Percentiles rank a stretch among this genome's conserved stretches.
phyloP scores from a whole-genome alignment of 2,888 invertebrate genomes.

The Serrognathus titanus region DNA sequence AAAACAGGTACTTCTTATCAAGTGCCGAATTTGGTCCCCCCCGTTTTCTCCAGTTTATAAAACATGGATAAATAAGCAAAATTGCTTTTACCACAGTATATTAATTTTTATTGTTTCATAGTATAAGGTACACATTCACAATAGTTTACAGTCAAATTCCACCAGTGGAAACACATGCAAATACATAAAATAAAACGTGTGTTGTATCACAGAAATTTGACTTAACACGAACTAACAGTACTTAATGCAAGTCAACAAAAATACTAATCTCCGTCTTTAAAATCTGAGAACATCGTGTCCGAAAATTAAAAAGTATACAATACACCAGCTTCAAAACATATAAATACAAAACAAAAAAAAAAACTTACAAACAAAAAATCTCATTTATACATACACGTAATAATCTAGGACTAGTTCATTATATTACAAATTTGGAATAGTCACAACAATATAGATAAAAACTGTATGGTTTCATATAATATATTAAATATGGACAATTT shows the following conservation, averaged over 20 bases:
- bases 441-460: constrained; percentile 17
- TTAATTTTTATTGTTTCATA: constrained; percentile 2
- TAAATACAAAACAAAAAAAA: constrained; percentile 9
- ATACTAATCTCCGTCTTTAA: background rate
- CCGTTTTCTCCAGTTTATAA: no score
- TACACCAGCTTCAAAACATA: background rate
- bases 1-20: no score
- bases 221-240: constrained; percentile 29
- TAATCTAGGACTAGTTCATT: constrained; percentile 18
- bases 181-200: constrained; percentile 14
- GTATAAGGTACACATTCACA: constrained; percentile 12
- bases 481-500: constrained; percentile 16
- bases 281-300: background rate
- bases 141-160: constrained; percentile 18
- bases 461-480: constrained; percentile 13
- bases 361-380: constrained; percentile 8
- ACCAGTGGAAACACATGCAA: constrained; percentile 19
- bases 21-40: no score
- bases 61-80: background rate
- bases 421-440: constrained; percentile 18
- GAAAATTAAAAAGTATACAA: background rate
- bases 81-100: background rate
- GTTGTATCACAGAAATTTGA: constrained; percentile 39
- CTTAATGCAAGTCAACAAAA: constrained; percentile 9
- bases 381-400: constrained; percentile 9